These are phyloP conservation scores for Threskiornis aethiopicus DNA, from an alignment of 2,797 vertebrate species.

Conservation along the genomic window DNA sequence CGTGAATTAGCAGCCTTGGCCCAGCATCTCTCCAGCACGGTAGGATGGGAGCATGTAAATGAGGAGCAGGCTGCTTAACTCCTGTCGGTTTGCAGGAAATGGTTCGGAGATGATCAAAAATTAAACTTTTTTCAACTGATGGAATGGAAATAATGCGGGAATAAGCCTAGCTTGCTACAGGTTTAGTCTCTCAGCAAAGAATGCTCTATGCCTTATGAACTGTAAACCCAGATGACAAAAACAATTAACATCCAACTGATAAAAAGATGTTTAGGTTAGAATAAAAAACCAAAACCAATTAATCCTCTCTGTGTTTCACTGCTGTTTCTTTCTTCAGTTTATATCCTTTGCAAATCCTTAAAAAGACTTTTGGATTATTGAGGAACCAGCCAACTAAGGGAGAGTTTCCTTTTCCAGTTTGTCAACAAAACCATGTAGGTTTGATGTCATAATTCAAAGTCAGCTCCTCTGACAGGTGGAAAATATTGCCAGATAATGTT, in stretches of 20 bases:
- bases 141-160: not conserved
- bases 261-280: not conserved
- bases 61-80: not conserved
- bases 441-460: not conserved
- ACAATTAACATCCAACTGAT: not conserved
- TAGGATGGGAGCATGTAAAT: fast-evolving
- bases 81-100: not conserved
- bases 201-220: fast-evolving
- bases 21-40: not conserved
- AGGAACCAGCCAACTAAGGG: not conserved
- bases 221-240: not conserved
- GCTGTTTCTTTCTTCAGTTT: not conserved
- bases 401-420: not conserved
- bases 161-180: not conserved
- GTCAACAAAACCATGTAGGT: not conserved
- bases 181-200: not conserved
- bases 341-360: not conserved
- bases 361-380: not conserved
- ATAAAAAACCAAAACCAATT: fast-evolving
- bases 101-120: not conserved
- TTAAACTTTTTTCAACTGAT: not conserved
- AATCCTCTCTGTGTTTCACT: not conserved
- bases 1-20: too few relatives aligned
- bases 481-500: not conserved
- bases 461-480: not conserved